phyloP scores from a whole-genome alignment of 2,888 invertebrate species.

The Phortica magna region DNA sequence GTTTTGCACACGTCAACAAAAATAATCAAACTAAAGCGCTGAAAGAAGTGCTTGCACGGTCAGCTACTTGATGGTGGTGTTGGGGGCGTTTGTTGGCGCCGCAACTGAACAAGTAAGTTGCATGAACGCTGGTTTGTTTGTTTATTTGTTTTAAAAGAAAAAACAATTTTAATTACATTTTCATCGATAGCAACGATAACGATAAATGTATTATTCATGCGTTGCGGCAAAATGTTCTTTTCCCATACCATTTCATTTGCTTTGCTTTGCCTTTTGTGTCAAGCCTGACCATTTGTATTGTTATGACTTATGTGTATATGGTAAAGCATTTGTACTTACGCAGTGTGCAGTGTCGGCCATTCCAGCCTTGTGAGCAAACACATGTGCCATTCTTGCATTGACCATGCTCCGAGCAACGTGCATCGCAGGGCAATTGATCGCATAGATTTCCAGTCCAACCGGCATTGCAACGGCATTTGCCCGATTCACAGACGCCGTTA shows the following conservation, averaged over 20 bases:
- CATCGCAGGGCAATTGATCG: slow-evolving; percentile 94
- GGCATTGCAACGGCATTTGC: slow-evolving; percentile 92
- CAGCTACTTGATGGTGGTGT: too few species aligned
- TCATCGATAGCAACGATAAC: slow-evolving; percentile 71
- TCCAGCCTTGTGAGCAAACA: slow-evolving; percentile 98
- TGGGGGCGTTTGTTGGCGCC: too few species aligned
- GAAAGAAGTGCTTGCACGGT: slow-evolving; percentile 1
- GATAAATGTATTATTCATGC: slow-evolving; percentile 36
- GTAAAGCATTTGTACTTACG: slow-evolving; percentile 83
- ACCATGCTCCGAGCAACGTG: slow-evolving; percentile 95
- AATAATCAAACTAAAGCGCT: slow-evolving; percentile 58
- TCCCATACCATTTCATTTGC: too few species aligned
- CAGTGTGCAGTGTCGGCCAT: slow-evolving; percentile 97
- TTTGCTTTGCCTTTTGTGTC: background rate
- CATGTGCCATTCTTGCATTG: slow-evolving; percentile 99
- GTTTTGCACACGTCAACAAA: slow-evolving; percentile 74
- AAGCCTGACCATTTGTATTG: background rate
- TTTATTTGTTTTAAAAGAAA: slow-evolving; percentile 60
- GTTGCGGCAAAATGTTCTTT: too few species aligned
- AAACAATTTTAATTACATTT: slow-evolving; percentile 67
- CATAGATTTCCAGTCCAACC: slow-evolving; percentile 97
- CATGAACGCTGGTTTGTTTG: too few species aligned
- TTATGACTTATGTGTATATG: background rate
- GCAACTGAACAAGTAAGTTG: too few species aligned
- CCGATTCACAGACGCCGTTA: slow-evolving; percentile 95